These are phyloP conservation scores for rat (Rattus norvegicus) DNA, from an alignment of 2,113 vertebrate species.

Conservation along the genomic window GRCr8 NC_086038.1:35577501-35578000, in stretches of 20 bases:
- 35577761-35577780: background rate
- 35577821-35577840: background rate
- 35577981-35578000: background rate
- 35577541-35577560: background rate
- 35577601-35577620: too few relatives aligned
- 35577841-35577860: background rate
- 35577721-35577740: background rate
- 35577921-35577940: background rate
- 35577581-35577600: background rate
- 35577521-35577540: background rate
- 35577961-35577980: background rate
- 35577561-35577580: rapidly evolving
- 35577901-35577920: background rate
- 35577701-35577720: rapidly evolving
- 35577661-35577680: too few relatives aligned
- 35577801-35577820: background rate
- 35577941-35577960: background rate
- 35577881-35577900: background rate
- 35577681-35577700: background rate
- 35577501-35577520: background rate
- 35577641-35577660: too few relatives aligned
- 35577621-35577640: too few relatives aligned
- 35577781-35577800: background rate
- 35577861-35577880: background rate
- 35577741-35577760: background rate